phyloP scores from a whole-genome alignment of 1,140 invertebrate species.

The Oryzaephilus surinamensis region DNA sequence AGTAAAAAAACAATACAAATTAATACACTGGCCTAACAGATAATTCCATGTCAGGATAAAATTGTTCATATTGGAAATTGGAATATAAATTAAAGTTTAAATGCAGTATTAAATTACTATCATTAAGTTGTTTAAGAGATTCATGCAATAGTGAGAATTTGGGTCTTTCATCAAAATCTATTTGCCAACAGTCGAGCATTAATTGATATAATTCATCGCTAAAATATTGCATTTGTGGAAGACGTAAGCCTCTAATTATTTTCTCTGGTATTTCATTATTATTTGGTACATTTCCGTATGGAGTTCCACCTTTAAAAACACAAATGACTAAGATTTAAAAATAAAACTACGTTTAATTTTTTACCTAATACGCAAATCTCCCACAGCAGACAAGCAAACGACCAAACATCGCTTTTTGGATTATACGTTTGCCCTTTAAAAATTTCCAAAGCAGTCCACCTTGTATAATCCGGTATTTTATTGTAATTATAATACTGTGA shows the following conservation, averaged over 20 bases:
- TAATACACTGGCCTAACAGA: slow-evolving; percentile 23
- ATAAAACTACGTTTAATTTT: neutral
- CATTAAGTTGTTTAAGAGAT: slow-evolving; percentile 24
- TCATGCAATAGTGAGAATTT: slow-evolving; percentile 48
- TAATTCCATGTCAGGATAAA: slow-evolving; percentile 29
- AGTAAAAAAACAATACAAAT: neutral
- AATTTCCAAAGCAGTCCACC: slow-evolving; percentile 71
- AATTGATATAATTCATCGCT: slow-evolving; percentile 71
- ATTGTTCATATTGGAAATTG: slow-evolving; percentile 32
- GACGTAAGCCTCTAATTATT: slow-evolving; percentile 54
- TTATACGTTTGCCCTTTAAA: slow-evolving; percentile 53
- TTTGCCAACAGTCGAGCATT: slow-evolving; percentile 74
- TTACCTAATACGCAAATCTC: slow-evolving; percentile 66
- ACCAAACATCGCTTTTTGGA: slow-evolving; percentile 69
- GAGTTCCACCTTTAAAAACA: slow-evolving; percentile 52
- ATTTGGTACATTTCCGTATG: slow-evolving; percentile 55
- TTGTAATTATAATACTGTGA: slow-evolving; percentile 34
- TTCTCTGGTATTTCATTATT: slow-evolving; percentile 60
- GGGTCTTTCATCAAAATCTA: slow-evolving; percentile 69
- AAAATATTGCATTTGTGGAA: slow-evolving; percentile 59
- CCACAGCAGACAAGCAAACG: slow-evolving; percentile 72
- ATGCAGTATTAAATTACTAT: slow-evolving; percentile 14
- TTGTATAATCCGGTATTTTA: slow-evolving; percentile 50
- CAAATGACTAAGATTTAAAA: neutral
- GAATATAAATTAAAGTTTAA: slow-evolving; percentile 25